Conservation (phyloP, 2,888 invertebrate species). For the Hemithea aestivaria region DNA sequence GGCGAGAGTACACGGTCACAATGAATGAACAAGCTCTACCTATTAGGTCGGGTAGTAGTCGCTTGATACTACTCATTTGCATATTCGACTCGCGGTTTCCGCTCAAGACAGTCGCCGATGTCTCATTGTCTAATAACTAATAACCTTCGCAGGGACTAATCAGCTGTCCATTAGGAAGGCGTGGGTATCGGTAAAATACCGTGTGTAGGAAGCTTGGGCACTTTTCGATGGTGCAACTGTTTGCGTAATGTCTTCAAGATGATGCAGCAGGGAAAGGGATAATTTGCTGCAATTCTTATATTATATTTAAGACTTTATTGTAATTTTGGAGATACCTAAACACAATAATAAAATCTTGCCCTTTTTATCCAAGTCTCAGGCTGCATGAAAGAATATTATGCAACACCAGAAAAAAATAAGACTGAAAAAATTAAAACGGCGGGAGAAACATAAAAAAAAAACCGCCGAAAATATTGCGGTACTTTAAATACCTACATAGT, state of each 20-base stretch:
- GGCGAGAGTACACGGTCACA: conserved; percentile 52
- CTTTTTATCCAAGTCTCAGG: too few species aligned
- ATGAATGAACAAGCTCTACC: conserved; percentile 67
- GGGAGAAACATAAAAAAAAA: too few species aligned
- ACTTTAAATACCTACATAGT: too few species aligned
- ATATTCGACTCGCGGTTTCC: conserved; percentile 72
- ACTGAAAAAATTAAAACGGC: too few species aligned
- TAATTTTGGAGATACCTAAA: too few species aligned
- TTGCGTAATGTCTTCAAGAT: conserved; percentile 19
- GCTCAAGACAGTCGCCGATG: conserved; percentile 47
- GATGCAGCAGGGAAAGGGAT: conserved; percentile 1
- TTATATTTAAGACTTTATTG: too few species aligned
- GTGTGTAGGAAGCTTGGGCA: conserved; percentile 37
- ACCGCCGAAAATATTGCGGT: too few species aligned
- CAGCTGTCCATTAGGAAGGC: conserved; percentile 40
- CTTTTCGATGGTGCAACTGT: conserved; percentile 44
- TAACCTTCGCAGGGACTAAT: conserved; percentile 57
- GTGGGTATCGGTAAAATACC: conserved; percentile 48
- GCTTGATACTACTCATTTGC: conserved; percentile 47
- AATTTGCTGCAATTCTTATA: background rate
- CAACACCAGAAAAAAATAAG: too few species aligned
- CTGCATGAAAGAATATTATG: too few species aligned
- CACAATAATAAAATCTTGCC: too few species aligned
- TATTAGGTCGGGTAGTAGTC: conserved; percentile 44
- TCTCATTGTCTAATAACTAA: conserved; percentile 58